A percentile compares a stretch with the other conserved stretches of the same genome.
phyloP scores from a whole-genome alignment of 2,113 vertebrate species.

The Apodemus speciosus region DNA sequence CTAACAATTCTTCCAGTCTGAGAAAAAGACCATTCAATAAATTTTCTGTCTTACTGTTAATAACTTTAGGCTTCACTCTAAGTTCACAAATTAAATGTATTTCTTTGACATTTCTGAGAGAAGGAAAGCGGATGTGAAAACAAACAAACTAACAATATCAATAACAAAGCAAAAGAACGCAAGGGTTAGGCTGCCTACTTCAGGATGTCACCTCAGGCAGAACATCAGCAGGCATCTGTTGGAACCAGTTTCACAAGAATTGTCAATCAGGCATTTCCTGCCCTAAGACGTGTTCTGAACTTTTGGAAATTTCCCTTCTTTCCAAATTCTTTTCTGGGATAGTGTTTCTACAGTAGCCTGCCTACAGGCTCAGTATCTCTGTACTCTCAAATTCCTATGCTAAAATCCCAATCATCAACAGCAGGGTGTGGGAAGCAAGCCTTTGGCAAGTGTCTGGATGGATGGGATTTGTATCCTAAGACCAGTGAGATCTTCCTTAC shows the following conservation, averaged over 20 bases:
- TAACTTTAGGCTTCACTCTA: not conserved
- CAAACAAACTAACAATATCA: not conserved
- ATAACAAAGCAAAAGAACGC: not conserved
- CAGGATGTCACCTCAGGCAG: not conserved
- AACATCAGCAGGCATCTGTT: not conserved
- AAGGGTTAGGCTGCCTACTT: not conserved
- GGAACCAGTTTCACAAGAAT: not conserved
- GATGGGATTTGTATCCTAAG: not conserved
- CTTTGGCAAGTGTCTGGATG: not conserved
- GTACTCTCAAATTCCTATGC: not conserved
- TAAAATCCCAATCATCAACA: not conserved
- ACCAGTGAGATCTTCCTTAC: not conserved
- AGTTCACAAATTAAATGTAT: not conserved
- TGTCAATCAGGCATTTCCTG: not conserved
- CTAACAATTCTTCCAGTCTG: not conserved
- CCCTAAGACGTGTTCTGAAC: not conserved
- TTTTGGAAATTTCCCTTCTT: not conserved
- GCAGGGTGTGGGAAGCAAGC: not conserved
- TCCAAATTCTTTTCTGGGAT: not conserved
- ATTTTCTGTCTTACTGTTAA: not conserved
- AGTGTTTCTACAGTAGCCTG: not conserved
- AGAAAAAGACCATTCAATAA: not conserved
- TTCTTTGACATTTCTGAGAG: conserved; percentile 7
- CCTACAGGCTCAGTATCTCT: not conserved
- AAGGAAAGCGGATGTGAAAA: not conserved